A percentile compares a stretch with the other conserved stretches of the same genome.
phyloP scores from a whole-genome alignment of 2,797 vertebrate species.

The Spheniscus humboldti region DNA sequence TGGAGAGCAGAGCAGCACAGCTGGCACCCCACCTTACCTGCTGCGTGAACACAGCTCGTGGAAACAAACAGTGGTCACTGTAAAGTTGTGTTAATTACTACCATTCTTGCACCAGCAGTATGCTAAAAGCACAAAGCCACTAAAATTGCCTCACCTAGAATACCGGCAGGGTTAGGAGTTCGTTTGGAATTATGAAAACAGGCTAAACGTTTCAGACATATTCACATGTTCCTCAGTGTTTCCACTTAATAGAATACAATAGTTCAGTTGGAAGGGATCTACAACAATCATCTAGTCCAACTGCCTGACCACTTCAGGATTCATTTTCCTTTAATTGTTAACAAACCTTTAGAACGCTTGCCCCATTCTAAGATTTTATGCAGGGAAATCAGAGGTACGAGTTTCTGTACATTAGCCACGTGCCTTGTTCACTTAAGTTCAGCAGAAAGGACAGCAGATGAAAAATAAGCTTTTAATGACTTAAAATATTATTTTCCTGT shows the following conservation, averaged over 20 bases:
- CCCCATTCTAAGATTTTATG: not conserved
- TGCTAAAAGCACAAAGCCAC: not conserved
- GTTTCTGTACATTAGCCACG: not conserved
- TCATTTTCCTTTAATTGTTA: not conserved
- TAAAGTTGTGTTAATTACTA: not conserved
- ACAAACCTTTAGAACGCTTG: not conserved
- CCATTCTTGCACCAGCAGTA: not conserved
- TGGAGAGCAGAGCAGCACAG: not conserved
- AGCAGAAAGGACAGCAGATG: not conserved
- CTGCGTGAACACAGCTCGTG: not conserved
- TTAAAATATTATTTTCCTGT: not conserved
- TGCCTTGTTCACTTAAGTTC: not conserved
- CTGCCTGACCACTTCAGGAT: not conserved
- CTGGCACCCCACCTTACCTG: not conserved
- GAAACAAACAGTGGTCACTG: not conserved
- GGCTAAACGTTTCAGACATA: not conserved
- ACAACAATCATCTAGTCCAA: not conserved
- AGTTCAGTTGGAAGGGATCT: not conserved
- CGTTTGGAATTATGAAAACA: rapidly evolving
- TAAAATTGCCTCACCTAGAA: not conserved
- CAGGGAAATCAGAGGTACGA: not conserved
- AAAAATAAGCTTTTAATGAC: not conserved
- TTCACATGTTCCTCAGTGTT: not conserved
- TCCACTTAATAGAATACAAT: not conserved
- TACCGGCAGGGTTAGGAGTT: not conserved